A percentile compares a stretch with the other conserved stretches of the same genome.
phyloP scores from a whole-genome alignment of 2,888 invertebrate species.

The Herminia tarsipennalis region DNA sequence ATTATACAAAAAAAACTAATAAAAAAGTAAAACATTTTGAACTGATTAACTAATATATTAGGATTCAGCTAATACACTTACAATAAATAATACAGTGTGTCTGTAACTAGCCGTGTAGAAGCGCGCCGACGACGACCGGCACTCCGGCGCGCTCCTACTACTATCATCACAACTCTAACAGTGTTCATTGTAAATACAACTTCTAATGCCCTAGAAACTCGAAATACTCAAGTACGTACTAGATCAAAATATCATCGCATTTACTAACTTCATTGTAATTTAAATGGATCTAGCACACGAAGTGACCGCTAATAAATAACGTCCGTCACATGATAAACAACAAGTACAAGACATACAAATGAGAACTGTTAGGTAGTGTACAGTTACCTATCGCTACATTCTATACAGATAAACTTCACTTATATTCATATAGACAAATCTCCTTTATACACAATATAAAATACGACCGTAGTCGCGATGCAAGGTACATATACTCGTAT shows the following conservation, averaged over 20 bases:
- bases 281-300: not conserved
- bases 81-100: slow-evolving; percentile 24
- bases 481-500: not conserved
- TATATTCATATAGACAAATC: not conserved
- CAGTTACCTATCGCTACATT: not conserved
- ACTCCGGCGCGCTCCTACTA: not conserved
- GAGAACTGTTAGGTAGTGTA: not conserved
- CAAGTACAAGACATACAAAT: not conserved
- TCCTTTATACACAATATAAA: not conserved
- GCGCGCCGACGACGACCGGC: not conserved
- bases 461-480: not conserved
- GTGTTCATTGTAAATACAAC: not conserved
- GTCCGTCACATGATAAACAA: not conserved
- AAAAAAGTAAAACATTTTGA: slow-evolving; percentile 19
- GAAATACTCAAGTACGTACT: slow-evolving; percentile 15
- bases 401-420: not conserved
- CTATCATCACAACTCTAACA: not conserved
- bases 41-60: slow-evolving; percentile 19
- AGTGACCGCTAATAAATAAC: not conserved
- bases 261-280: not conserved
- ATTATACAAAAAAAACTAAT: slow-evolving; percentile 17
- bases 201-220: slow-evolving; percentile 2
- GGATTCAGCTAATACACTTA: slow-evolving; percentile 22
- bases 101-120: not conserved
- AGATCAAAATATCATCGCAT: slow-evolving; percentile 10